phyloP scores from a whole-genome alignment of 1,140 invertebrate genomes.

The Homarus americanus region DNA sequence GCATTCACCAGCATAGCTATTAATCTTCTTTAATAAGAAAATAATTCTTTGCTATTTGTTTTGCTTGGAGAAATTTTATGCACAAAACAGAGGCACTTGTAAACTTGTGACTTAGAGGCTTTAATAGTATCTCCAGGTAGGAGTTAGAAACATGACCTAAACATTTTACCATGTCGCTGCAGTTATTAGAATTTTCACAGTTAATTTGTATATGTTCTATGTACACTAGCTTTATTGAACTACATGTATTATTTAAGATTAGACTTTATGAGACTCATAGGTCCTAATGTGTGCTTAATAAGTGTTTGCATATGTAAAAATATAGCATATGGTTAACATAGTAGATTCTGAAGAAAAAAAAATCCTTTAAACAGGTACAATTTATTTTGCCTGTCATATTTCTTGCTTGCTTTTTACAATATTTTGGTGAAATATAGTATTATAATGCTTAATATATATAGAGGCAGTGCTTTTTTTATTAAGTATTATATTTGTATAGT shows the following conservation, averaged over 20 bases:
- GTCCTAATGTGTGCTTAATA: not conserved
- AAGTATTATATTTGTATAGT: not conserved
- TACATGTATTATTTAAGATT: not conserved
- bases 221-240: not conserved
- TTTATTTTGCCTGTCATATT: not conserved
- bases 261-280: not conserved
- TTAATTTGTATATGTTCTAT: not conserved
- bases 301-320: not conserved
- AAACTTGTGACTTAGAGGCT: not conserved
- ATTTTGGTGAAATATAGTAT: not conserved
- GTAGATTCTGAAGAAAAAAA: not conserved
- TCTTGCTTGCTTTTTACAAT: not conserved
- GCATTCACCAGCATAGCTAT: too few relatives aligned
- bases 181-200: not conserved
- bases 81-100: too few relatives aligned
- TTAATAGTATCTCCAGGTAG: not conserved
- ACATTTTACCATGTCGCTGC: not conserved
- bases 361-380: not conserved
- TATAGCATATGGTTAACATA: not conserved
- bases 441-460: not conserved
- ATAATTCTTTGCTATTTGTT: too few relatives aligned
- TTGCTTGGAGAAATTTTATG: not conserved
- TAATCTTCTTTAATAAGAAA: too few relatives aligned
- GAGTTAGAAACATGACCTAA: not conserved
- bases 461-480: not conserved